phyloP scores from a whole-genome alignment of 2,888 invertebrate genomes.

The Caenorhabditis auriculariae region DNA sequence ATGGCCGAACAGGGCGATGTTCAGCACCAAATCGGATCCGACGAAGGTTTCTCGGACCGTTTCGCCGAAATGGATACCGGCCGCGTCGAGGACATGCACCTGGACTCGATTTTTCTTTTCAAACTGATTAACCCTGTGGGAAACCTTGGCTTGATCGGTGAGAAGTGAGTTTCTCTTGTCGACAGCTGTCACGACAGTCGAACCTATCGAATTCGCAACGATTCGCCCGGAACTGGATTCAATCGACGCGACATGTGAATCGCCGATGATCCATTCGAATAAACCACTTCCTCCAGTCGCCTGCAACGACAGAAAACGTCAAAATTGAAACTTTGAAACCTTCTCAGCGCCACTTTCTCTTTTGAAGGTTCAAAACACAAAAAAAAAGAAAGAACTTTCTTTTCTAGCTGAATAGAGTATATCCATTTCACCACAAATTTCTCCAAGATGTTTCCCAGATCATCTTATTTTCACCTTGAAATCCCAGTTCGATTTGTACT shows the following conservation, averaged over 20 bases:
- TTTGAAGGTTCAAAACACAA: background rate
- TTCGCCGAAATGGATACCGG: slow-evolving; percentile 43
- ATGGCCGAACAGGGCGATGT: slow-evolving; percentile 37
- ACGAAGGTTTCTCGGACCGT: slow-evolving; percentile 50
- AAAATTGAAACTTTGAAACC: background rate
- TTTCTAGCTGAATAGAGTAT: no score
- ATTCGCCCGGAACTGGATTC: slow-evolving; percentile 38
- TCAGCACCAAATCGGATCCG: slow-evolving; percentile 38
- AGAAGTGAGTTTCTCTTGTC: slow-evolving; percentile 45
- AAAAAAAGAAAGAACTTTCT: background rate
- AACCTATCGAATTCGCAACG: slow-evolving; percentile 35
- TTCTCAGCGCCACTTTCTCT: no score
- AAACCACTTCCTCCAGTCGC: slow-evolving; percentile 52
- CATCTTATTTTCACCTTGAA: slow-evolving; percentile 20
- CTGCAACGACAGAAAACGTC: slow-evolving; percentile 6
- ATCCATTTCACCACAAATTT: no score
- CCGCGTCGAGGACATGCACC: slow-evolving; percentile 43
- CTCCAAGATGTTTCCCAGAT: background rate
- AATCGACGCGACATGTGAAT: slow-evolving; percentile 34
- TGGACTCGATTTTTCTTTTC: slow-evolving; percentile 13
- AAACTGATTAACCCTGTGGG: background rate
- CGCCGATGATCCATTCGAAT: slow-evolving; percentile 39
- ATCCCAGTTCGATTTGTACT: slow-evolving; percentile 15
- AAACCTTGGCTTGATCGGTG: slow-evolving; percentile 23
- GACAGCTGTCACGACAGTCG: slow-evolving; percentile 32